Base-by-base conservation (phyloP, 2,888 invertebrate species). In the Drosophila niveifrons region DNA sequence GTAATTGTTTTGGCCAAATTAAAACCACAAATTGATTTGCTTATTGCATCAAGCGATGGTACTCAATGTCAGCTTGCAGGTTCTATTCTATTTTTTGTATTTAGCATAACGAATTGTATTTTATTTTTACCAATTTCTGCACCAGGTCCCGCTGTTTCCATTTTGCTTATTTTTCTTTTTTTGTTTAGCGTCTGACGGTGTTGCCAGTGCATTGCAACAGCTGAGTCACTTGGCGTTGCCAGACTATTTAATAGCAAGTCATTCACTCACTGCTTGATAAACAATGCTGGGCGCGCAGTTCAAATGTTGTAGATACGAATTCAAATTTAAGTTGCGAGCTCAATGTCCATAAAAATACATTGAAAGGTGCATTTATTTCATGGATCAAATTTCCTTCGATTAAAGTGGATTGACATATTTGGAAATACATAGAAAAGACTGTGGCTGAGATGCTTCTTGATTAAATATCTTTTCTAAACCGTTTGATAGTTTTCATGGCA, bases 61-160 rank as follows among this genome's bases (percentile, higher is more conserved):
- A 1, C 6, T 36, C 17, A 11, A 2, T 6, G 7, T 2, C 17
- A 6, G 9, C 50, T 39, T 44, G 3, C 10, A 0, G 11, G 3
- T 29, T 41, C 7, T 17, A n/a, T n/a, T 8, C 2, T 3, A 1
- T 1, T 28, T 48, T 28, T 15, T 8, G 18, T 1, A 8, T 46
- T 18, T 7, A 17, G 2, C 7, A 2, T 39, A 15, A n/a, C 7
- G 41, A 52, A 50, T 57, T 64, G 17, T 59, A 61, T 50, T 52
- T 17, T 55, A 63, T 66, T 91, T 74, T 91, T 91, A 92, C 92
- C 92, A 82, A 92, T 92, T 91, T 92, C 92, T 79, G 91, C 91
- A 72, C 85, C 86, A 67, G 90, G 58, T 51, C 82, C 86, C 78
- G 89, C 79, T 82, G 88, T 82, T 90, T 91, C 91, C 92, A 92